These are phyloP conservation scores for Rhagoletis pomonella DNA, from an alignment of 1,140 invertebrate species.

Conservation along the genomic window DNA sequence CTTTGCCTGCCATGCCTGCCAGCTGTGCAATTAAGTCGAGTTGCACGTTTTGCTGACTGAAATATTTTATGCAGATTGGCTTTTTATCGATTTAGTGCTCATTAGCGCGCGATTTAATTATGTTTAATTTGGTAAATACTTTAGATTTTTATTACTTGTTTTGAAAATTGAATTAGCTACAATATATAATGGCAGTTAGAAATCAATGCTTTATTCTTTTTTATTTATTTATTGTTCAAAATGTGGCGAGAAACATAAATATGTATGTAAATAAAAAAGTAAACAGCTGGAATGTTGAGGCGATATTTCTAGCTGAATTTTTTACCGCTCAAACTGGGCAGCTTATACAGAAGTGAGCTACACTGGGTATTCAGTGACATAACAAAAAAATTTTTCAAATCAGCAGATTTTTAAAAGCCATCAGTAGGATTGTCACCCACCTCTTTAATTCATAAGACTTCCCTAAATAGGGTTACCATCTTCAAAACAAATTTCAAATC, in stretches of 20 bases:
- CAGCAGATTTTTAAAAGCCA: too few species aligned
- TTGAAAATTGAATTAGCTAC: not conserved
- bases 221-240: too few species aligned
- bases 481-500: too few species aligned
- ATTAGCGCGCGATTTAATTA: conserved; percentile 18
- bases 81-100: not conserved
- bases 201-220: too few species aligned
- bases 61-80: not conserved
- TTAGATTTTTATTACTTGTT: not conserved
- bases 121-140: not conserved
- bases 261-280: not conserved
- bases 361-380: not conserved
- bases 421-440: too few species aligned
- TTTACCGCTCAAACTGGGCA: not conserved
- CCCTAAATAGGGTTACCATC: too few species aligned
- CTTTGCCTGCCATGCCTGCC: not conserved
- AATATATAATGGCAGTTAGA: too few species aligned
- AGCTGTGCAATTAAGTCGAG: conserved; percentile 34
- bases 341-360: not conserved
- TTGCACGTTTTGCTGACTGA: not conserved
- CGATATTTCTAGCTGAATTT: not conserved
- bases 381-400: not conserved
- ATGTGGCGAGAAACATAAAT: too few species aligned
- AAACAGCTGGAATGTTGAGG: not conserved
- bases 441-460: too few species aligned